phyloP scores from a whole-genome alignment of 2,888 invertebrate genomes.

The Chrysomela aeneicollis region DNA sequence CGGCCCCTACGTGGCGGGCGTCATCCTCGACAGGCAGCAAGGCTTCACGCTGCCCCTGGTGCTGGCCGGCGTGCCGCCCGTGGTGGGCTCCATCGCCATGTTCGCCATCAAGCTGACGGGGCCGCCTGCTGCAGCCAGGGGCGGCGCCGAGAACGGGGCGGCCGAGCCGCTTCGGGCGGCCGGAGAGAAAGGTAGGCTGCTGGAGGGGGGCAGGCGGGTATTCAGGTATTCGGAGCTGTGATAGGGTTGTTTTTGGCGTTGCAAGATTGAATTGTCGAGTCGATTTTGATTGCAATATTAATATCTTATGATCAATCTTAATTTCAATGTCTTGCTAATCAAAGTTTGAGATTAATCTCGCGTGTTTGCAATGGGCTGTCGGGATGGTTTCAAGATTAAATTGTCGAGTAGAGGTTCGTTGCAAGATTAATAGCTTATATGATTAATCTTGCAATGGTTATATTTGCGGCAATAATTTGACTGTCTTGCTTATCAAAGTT shows the following conservation, averaged over 20 bases:
- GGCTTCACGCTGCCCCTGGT: slow-evolving; percentile 82
- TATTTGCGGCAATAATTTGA: too few species aligned
- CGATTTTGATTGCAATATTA: too few species aligned
- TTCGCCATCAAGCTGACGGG: slow-evolving; percentile 67
- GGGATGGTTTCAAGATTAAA: too few species aligned
- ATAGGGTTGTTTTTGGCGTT: slow-evolving; percentile 6
- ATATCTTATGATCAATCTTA: too few species aligned
- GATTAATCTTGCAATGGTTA: too few species aligned
- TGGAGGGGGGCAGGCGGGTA: slow-evolving; percentile 9
- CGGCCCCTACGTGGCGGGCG: slow-evolving; percentile 87
- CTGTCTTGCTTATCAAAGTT: too few species aligned
- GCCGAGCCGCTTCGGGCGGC: slow-evolving; percentile 6
- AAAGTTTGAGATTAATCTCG: too few species aligned
- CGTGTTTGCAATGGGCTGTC: too few species aligned
- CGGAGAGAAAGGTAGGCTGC: slow-evolving; percentile 28
- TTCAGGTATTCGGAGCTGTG: slow-evolving; percentile 26
- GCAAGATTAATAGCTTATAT: too few species aligned
- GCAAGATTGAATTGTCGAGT: too few species aligned
- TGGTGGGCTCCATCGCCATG: slow-evolving; percentile 79
- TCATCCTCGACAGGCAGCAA: slow-evolving; percentile 66
- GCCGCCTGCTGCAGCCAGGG: not conserved
- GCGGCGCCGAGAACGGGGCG: not conserved
- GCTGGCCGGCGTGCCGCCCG: slow-evolving; percentile 84
- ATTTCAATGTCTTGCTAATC: too few species aligned
- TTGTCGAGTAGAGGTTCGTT: too few species aligned